These are phyloP conservation scores for Diglossa cyanea DNA, from an alignment of 2,797 vertebrate genomes.

Conservation along the genomic window DNA sequence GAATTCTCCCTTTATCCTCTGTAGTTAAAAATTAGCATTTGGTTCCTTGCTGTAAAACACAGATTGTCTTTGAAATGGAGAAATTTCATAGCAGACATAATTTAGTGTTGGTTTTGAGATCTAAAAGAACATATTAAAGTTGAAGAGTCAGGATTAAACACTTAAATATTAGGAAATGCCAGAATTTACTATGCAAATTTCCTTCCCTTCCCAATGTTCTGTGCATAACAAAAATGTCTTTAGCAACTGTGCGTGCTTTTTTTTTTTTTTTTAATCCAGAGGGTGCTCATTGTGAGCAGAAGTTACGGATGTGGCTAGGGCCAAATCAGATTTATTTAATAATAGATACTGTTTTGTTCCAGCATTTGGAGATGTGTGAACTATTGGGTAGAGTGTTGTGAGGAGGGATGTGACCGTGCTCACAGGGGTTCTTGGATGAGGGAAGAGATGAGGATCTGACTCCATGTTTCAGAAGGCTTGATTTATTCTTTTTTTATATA, in stretches of 20 bases:
- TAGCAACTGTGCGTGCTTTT: neutral
- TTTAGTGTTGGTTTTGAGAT: neutral
- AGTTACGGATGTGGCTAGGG: neutral
- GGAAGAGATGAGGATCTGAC: too few species aligned
- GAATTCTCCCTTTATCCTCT: neutral
- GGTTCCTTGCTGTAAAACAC: neutral
- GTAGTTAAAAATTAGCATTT: neutral
- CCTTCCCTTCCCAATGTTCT: neutral
- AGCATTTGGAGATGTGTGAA: neutral
- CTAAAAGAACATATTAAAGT: neutral
- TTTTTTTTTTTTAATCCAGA: neutral
- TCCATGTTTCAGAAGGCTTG: too few species aligned
- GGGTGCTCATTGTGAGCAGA: neutral
- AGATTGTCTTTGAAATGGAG: neutral
- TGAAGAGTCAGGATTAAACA: neutral
- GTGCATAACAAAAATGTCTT: neutral
- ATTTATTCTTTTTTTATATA: too few species aligned
- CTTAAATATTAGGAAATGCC: neutral
- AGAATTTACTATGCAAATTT: neutral
- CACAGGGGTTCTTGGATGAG: too few species aligned
- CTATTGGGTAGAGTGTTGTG: neutral
- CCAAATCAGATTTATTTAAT: neutral
- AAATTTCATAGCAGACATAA: neutral
- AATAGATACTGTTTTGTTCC: neutral
- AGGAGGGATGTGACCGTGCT: neutral